phyloP scores from a whole-genome alignment of 2,113 vertebrate genomes.

The Serilophus lunatus region DNA sequence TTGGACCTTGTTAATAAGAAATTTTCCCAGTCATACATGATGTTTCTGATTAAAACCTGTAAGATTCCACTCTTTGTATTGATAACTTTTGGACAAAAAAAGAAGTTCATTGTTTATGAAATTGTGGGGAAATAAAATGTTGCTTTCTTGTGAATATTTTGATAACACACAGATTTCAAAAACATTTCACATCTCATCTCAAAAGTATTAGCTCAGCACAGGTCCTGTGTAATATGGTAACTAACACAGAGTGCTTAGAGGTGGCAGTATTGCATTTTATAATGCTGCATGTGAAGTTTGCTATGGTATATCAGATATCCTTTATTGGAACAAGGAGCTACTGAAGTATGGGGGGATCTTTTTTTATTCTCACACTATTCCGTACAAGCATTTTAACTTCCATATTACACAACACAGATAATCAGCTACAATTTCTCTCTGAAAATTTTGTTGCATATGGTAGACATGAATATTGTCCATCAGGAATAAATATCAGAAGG shows the following conservation, averaged over 20 bases:
- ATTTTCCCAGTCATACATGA: neutral
- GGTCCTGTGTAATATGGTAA: neutral
- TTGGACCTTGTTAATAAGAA: neutral
- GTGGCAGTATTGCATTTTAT: slow-evolving; percentile 11
- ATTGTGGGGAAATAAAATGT: neutral
- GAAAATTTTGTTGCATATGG: neutral
- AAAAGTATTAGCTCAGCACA: neutral
- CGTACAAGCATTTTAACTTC: neutral
- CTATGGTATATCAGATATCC: neutral
- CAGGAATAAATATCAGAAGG: neutral
- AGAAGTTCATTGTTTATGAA: neutral
- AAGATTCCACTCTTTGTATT: neutral
- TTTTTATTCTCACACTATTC: neutral
- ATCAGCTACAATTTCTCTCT: neutral
- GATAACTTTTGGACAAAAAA: neutral
- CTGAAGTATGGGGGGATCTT: neutral
- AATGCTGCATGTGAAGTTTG: neutral
- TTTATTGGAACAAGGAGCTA: neutral
- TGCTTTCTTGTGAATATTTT: neutral
- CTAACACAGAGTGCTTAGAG: neutral
- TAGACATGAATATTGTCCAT: neutral
- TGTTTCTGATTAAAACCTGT: neutral
- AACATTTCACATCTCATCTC: neutral
- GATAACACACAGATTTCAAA: neutral
- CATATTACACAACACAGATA: neutral